Percentiles rank a stretch among this genome's conserved stretches.
Evolutionary conservation across 2,113 vertebrate genomes (phyloP).

Genomic region (Colinus virginianus): DNA sequence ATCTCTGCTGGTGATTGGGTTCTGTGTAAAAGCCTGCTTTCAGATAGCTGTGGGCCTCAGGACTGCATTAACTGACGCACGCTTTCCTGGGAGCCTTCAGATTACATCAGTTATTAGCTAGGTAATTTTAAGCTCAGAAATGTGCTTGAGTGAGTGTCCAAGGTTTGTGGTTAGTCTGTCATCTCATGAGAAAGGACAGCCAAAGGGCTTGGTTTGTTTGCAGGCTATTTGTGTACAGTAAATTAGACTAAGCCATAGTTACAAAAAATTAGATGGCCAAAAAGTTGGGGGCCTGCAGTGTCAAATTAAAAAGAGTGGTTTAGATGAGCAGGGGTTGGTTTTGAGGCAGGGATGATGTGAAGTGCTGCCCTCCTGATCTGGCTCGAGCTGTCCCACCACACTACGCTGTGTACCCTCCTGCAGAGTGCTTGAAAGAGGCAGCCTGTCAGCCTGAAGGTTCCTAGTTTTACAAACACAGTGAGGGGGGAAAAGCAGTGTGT

Average conservation of each 20-base stretch:
- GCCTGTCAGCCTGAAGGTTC: not conserved
- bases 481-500: not conserved
- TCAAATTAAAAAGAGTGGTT: not conserved
- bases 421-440: not conserved
- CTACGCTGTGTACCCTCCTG: not conserved
- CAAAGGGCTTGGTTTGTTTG: not conserved
- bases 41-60: not conserved
- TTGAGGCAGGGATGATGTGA: not conserved
- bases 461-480: not conserved
- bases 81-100: not conserved
- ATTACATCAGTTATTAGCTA: not conserved
- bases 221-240: not conserved
- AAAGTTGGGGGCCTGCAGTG: not conserved
- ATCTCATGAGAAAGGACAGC: not conserved
- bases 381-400: not conserved
- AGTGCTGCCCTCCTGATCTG: not conserved
- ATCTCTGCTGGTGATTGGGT: not conserved
- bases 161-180: not conserved
- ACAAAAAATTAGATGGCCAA: not conserved
- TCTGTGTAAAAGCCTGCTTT: not conserved
- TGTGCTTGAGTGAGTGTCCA: not conserved
- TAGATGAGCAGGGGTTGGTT: not conserved
- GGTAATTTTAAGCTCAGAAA: conserved; percentile 2
- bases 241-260: not conserved
- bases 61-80: accelerated